Conservation (phyloP, 1,140 invertebrate species). For the Wiebesia pumilae region DNA sequence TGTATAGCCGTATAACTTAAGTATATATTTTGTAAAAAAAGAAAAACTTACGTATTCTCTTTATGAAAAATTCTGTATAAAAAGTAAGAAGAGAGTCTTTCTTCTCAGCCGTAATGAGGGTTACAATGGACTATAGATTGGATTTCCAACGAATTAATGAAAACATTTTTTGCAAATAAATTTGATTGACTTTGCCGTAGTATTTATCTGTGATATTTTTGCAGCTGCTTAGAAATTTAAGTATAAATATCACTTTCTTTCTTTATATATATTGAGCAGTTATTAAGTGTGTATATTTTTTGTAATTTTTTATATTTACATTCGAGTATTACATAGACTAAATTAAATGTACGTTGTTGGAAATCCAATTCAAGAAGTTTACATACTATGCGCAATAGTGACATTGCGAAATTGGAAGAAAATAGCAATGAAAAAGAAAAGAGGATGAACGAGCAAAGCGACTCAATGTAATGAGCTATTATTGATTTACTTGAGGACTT, state of each 20-base stretch:
- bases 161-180: not conserved
- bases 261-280: not conserved
- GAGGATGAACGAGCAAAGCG: not conserved
- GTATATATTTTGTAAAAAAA: slow-evolving; percentile 40
- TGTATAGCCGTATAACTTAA: slow-evolving; percentile 11
- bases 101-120: not conserved
- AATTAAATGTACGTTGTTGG: not conserved
- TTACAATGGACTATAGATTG: not conserved
- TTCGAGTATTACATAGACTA: not conserved
- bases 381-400: not conserved
- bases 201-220: slow-evolving; percentile 44
- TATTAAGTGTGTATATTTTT: slow-evolving; percentile 7
- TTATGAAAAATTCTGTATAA: slow-evolving; percentile 12
- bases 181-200: slow-evolving; percentile 21
- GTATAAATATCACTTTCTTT: slow-evolving; percentile 21
- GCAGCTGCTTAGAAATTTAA: slow-evolving; percentile 22
- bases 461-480: slow-evolving; percentile 52
- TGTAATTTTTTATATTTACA: slow-evolving; percentile 14
- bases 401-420: not conserved
- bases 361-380: slow-evolving; percentile 15
- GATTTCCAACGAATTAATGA: slow-evolving; percentile 17
- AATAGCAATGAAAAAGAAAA: not conserved
- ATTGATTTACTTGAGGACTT: not conserved
- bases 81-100: slow-evolving; percentile 1
- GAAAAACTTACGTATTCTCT: slow-evolving; percentile 18